These are phyloP conservation scores for Anagrus nilaparvatae DNA, from an alignment of 1,140 invertebrate genomes.

Conservation along the genomic window DNA sequence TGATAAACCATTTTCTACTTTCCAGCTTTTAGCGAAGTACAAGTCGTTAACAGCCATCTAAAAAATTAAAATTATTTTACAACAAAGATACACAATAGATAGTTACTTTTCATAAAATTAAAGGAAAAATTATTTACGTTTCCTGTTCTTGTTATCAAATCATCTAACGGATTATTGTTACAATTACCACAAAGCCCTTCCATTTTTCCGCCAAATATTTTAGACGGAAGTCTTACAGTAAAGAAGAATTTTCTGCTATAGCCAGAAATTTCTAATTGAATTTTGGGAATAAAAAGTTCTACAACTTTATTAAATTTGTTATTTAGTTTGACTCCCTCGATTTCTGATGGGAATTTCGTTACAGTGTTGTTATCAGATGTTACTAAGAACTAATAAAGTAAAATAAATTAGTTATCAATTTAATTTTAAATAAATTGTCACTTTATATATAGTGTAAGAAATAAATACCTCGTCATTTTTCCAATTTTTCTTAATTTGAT, in stretches of 20 bases:
- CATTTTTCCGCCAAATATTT: conserved; percentile 57
- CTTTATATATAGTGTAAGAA: too few relatives aligned
- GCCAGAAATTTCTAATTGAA: conserved; percentile 34
- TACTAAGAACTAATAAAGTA: conserved; percentile 17
- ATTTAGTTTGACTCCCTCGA: conserved; percentile 36
- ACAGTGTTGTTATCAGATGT: conserved; percentile 33
- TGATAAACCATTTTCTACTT: too few relatives aligned
- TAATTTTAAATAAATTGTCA: too few relatives aligned
- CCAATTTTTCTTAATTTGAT: conserved; percentile 46
- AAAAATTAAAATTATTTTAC: conserved; percentile 3
- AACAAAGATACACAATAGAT: too few relatives aligned
- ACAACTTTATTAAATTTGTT: conserved; percentile 32
- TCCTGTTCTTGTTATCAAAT: too few relatives aligned
- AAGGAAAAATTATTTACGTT: too few relatives aligned
- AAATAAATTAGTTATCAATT: background rate
- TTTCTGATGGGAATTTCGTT: conserved; percentile 27
- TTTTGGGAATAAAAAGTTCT: conserved; percentile 32
- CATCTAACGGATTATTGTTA: conserved; percentile 53
- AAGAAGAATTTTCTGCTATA: conserved; percentile 46
- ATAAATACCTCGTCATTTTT: too few relatives aligned
- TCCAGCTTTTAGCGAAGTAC: too few relatives aligned
- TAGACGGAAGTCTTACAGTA: conserved; percentile 54
- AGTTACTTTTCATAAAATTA: too few relatives aligned
- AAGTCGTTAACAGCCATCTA: too few relatives aligned
- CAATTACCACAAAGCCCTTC: conserved; percentile 75